Base-by-base conservation (phyloP, 2,113 vertebrate genomes). In the Anoplopoma fimbria region DNA sequence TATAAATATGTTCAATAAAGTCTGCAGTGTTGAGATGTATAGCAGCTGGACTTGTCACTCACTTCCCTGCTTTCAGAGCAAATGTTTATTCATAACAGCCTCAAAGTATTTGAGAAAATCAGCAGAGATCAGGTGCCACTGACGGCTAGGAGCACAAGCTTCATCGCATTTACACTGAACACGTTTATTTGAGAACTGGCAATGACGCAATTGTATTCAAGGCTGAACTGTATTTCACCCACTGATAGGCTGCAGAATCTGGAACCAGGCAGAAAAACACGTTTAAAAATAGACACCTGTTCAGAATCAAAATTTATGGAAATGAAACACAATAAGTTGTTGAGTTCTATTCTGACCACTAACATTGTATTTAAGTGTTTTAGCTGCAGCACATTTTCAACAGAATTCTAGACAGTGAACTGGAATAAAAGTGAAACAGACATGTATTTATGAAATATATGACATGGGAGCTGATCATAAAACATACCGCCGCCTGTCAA, bases 251-350 rank as follows among this genome's bases (percentile, higher is more conserved):
- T n/a, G n/a, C n/a, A n/a, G n/a, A n/a, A n/a, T n/a, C n/a, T n/a
- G n/a, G n/a, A n/a, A n/a, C n/a, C n/a, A n/a, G n/a, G 23, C 15
- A 9, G 63, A 49, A n/a, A 49, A 47, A n/a, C 3, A 47, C 7
- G 17, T 61, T 69, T 31, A 45, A 69, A 74, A 77, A 63, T 57
- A 70, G 58, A 38, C 17, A 47, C 64, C 36, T 19, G 19, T 47
- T 61, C 36, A 55, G 33, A 55, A 75, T 40, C 14, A 33, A 40
- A 40, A 40, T 25, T 12, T 61, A 27, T 9, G 17, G n/a, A 55
- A 23, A 57, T 45, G 29, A 31, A 6, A 67, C 10, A 12, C 14
- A 21, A 49, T 34, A 31, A 45, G 53, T 57, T 57, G 53, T 13
- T n/a, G 7, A 8, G 14, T 33, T 64, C 27, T 21, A 75, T 34